Conservation (phyloP, 2,113 vertebrate genomes). For the Globicephala melas region DNA sequence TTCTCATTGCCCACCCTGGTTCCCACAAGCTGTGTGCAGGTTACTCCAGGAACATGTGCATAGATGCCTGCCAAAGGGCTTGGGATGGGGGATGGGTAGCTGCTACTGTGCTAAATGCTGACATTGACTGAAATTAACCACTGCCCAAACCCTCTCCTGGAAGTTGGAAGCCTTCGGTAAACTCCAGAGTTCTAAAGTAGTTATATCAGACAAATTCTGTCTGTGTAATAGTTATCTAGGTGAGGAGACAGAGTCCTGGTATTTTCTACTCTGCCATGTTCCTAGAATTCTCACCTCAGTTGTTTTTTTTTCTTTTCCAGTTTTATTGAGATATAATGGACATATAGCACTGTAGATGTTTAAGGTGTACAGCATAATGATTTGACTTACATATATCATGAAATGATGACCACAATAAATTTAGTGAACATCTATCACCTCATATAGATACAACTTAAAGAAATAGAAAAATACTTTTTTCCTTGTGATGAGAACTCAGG, state of each 20-base stretch:
- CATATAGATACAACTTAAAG: background rate
- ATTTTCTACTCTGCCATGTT: background rate
- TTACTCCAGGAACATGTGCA: background rate
- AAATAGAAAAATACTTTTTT: background rate
- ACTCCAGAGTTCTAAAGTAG: background rate
- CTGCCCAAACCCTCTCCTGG: background rate
- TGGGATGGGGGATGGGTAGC: background rate
- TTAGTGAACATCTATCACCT: background rate
- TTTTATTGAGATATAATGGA: background rate
- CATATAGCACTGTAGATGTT: background rate
- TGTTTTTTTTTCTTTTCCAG: background rate
- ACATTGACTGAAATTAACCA: background rate
- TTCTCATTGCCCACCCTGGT: background rate
- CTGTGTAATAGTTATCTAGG: background rate
- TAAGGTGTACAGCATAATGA: background rate
- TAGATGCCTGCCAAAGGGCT: background rate
- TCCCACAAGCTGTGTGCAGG: background rate
- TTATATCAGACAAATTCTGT: background rate
- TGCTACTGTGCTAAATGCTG: background rate
- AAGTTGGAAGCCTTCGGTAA: background rate
- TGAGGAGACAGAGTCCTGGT: background rate
- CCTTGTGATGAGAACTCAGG: background rate
- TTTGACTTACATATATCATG: background rate
- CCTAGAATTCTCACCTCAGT: background rate
- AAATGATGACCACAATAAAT: background rate